A percentile compares a stretch with the other conserved stretches of the same genome.
These are phyloP conservation scores for Byasa hedistus DNA, from an alignment of 2,888 invertebrate species.

Conservation along the genomic window DNA sequence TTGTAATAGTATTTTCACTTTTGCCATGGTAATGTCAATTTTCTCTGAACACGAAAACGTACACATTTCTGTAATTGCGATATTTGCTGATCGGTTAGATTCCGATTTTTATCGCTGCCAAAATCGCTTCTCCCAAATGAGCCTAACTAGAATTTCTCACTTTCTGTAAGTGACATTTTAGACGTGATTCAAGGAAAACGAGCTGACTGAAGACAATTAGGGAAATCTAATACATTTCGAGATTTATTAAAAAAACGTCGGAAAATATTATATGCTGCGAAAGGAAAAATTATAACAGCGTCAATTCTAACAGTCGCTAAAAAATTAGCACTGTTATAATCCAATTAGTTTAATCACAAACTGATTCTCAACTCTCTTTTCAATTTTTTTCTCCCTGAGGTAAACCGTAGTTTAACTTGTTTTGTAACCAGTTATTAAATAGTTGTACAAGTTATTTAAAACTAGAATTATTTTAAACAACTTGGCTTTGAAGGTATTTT, in stretches of 20 bases:
- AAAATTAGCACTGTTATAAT: too few species aligned
- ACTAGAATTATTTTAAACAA: too few species aligned
- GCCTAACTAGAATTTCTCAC: neutral
- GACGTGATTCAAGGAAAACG: neutral
- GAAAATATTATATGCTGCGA: neutral
- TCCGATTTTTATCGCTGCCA: neutral
- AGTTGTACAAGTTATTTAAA: too few species aligned
- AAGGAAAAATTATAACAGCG: neutral
- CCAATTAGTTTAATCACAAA: too few species aligned
- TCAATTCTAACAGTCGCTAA: too few species aligned
- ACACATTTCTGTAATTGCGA: neutral
- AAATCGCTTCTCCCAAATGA: neutral
- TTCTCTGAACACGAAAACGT: neutral
- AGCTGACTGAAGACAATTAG: conserved; percentile 12
- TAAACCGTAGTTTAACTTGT: too few species aligned
- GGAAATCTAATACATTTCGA: neutral
- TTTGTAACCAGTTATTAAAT: too few species aligned
- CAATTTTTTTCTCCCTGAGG: too few species aligned
- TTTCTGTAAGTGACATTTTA: conserved; percentile 5
- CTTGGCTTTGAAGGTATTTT: too few species aligned
- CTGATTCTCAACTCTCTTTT: too few species aligned
- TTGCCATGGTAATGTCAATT: neutral
- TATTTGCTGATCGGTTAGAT: neutral
- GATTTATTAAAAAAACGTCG: neutral
- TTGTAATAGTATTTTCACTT: neutral